Evolutionary conservation across 23 tunicate genomes (phyloP), one percentile per base, ranked within the genome.

Genomic region (Clavelina lepadiformis): DNA sequence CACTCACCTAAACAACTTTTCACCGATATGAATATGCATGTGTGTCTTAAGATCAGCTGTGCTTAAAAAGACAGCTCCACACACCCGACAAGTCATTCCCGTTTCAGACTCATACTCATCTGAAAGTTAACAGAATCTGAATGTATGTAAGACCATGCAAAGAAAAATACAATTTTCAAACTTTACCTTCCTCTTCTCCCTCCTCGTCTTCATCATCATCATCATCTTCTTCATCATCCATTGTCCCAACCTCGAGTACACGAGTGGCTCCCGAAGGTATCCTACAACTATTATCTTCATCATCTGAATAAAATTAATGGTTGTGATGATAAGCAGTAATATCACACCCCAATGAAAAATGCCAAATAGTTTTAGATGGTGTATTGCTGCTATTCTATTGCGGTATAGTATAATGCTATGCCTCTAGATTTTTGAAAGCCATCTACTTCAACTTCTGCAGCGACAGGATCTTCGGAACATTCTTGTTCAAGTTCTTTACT

Each of bases 371-470:
- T n/a, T n/a, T n/a, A n/a, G n/a, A n/a, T n/a, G n/a, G n/a, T n/a
- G n/a, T n/a, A n/a, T n/a, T n/a, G n/a, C n/a, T n/a, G n/a, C n/a
- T n/a, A n/a, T n/a, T n/a, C n/a, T n/a, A n/a, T n/a, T n/a, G n/a
- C n/a, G n/a, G n/a, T n/a, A n/a, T n/a, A n/a, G n/a, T n/a, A n/a
- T n/a, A n/a, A n/a, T n/a, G n/a, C n/a, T n/a, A n/a, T n/a, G n/a
- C n/a, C n/a, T n/a, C n/a, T n/a, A n/a, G n/a, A 44, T 27, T 66
- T 66, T 46, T 58, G 78, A 3, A 30, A n/a, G 47, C 51, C 46
- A 41, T 51, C 73, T 7, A 76, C 82, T 45, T 76, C 82, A 1
- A 76, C 82, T 35, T 65, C 82, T 28, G 82, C 82, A 52, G 82
- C 82, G 29, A 76, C 82, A 29, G 82, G 82, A 22, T 45, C 71